Percentiles rank a stretch among this genome's conserved stretches.
Conservation (phyloP, 2,113 vertebrate species). For the Callipepla californica region DNA sequence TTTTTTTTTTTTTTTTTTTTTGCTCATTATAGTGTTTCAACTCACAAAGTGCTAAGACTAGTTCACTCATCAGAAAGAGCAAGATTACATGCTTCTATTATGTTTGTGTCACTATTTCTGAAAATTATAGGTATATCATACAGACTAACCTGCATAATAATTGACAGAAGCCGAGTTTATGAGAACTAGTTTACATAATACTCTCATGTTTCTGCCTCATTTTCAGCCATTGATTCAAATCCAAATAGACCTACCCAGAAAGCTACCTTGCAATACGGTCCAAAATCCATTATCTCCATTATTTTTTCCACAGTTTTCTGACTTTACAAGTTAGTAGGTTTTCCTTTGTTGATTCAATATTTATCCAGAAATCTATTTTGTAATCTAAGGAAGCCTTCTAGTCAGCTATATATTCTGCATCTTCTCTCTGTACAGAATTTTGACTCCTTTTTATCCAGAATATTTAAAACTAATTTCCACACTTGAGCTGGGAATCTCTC, state of each 20-base stretch:
- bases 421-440: neutral
- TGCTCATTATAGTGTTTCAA: neutral
- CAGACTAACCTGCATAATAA: neutral
- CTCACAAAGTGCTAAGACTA: neutral
- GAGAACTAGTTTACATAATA: slow-evolving; percentile 31
- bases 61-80: neutral
- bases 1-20: neutral
- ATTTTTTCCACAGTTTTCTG: slow-evolving; percentile 58
- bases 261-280: neutral
- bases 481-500: neutral
- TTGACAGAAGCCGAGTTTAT: neutral
- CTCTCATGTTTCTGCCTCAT: slow-evolving; percentile 6
- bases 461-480: slow-evolving; percentile 23
- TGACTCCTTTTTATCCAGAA: neutral
- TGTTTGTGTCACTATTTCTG: neutral
- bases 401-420: slow-evolving; percentile 9
- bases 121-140: neutral
- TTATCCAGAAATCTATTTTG: slow-evolving; percentile 57
- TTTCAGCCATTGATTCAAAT: slow-evolving; percentile 44
- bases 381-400: slow-evolving; percentile 53
- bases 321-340: slow-evolving; percentile 54
- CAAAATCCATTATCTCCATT: slow-evolving; percentile 54
- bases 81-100: neutral
- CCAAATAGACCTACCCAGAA: slow-evolving; percentile 33
- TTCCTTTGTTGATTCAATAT: slow-evolving; percentile 51